Conservation (phyloP, 2,113 vertebrate species). For the Coryphaenoides rupestris region DNA sequence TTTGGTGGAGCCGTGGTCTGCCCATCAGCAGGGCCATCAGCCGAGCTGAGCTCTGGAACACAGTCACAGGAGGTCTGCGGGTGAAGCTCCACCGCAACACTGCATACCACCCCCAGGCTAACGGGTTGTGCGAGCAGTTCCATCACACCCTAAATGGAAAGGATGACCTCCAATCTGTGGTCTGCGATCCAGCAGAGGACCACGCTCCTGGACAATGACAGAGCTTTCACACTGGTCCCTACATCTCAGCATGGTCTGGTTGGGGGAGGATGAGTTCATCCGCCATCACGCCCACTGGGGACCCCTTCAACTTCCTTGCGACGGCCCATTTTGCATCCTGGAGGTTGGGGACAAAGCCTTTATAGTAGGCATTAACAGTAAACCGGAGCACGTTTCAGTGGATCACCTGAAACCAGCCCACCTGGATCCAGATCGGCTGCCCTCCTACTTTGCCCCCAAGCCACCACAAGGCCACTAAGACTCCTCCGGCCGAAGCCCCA, state of each 20-base stretch:
- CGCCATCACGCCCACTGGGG: slow-evolving; percentile 8
- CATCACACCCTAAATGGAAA: slow-evolving; percentile 6
- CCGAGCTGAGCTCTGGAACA: background rate
- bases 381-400: too few species aligned
- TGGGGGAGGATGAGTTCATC: background rate
- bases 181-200: background rate
- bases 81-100: background rate
- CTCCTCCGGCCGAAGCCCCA: too few species aligned
- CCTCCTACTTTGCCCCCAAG: too few species aligned
- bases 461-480: too few species aligned
- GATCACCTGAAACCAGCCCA: too few species aligned
- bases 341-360: slow-evolving; percentile 4
- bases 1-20: background rate
- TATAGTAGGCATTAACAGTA: background rate
- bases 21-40: background rate
- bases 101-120: background rate
- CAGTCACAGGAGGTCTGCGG: background rate
- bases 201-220: background rate
- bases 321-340: background rate
- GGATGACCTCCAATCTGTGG: background rate
- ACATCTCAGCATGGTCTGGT: background rate
- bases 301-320: background rate
- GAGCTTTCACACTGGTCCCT: background rate
- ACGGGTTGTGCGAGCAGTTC: slow-evolving; percentile 2
- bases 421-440: too few species aligned